Evolutionary conservation across 2,113 vertebrate genomes (phyloP), one percentile per base, ranked within the genome.

Genomic region (Carassius carassius): DNA sequence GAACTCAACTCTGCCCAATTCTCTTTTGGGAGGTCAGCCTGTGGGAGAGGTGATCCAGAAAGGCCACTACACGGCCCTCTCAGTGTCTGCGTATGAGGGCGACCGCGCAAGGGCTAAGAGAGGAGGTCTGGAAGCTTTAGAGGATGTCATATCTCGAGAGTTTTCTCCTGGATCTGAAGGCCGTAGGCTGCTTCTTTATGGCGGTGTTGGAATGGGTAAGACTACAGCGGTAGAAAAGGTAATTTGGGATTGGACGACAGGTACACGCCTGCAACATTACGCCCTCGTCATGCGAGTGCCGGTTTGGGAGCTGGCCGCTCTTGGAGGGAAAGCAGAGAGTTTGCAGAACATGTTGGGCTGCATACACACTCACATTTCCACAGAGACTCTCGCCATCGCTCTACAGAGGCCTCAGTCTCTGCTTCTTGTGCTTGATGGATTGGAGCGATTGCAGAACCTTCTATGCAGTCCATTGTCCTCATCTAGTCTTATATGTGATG

Each of bases 351-450:
- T 95, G 35, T 41, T 96, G 17, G 37, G 85, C 1, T 82, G 60
- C 5, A 41, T 78, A 10, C 86, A 90, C 44, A 21, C 80, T 5
- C 76, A 77, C 13, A 60, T 94, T 7, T 16, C 78, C 0, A 10
- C 70, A 4, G 89, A 87, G 29, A 84, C 91, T 1, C 1, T 88
- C 11, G 5, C 35, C 1, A 10, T 58, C 0, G 23, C 91, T 37
- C 65, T 93, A 7, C 85, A 91, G 79, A 86, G 83, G 3, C 93
- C 94, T 1, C 83, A 91, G 16, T 85, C 86, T 1, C 80, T 94
- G 21, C 78, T 95, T 76, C 92, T 95, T 80, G 85, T 95, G 12
- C 93, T 96, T 56, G 95, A 96, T 67, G 93, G 93, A 23, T 81
- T 95, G 76, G 92, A 95, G 62, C 82, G 86, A 51, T 91, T 80